Evolutionary conservation across 1,140 invertebrate genomes (phyloP).

Genomic region (Lucilia sericata): DNA sequence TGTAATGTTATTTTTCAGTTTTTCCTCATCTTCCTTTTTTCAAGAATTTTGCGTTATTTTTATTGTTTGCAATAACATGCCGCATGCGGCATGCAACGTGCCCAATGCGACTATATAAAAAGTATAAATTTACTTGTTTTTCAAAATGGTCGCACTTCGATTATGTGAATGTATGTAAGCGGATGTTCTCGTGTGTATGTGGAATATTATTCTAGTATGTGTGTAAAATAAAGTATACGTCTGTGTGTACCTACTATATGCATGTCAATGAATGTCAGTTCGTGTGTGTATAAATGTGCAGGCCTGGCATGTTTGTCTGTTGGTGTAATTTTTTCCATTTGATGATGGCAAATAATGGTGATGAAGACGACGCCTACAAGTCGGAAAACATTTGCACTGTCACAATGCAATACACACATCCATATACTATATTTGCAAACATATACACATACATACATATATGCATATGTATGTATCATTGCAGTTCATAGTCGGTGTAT

Average conservation of each 20-base stretch:
- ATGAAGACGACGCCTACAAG: conserved; percentile 41
- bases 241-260: neutral
- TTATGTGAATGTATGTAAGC: neutral
- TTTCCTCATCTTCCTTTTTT: conserved; percentile 12
- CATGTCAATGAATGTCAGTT: conserved; percentile 1
- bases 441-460: neutral
- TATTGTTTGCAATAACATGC: conserved; percentile 44
- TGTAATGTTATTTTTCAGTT: conserved; percentile 27
- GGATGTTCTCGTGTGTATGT: neutral
- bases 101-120: conserved; percentile 38
- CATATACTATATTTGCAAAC: neutral
- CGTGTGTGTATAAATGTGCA: neutral
- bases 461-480: too few species aligned
- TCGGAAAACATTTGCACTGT: conserved; percentile 37
- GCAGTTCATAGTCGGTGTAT: too few species aligned
- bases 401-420: conserved; percentile 19
- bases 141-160: conserved; percentile 41
- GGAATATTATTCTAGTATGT: neutral
- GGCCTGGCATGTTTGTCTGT: neutral
- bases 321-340: conserved; percentile 4
- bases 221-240: neutral
- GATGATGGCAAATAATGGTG: conserved; percentile 29
- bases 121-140: conserved; percentile 33
- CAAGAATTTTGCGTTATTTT: conserved; percentile 41
- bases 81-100: conserved; percentile 43